Conservation (phyloP, 1,140 invertebrate species). For the Eufriesea mexicana region DNA sequence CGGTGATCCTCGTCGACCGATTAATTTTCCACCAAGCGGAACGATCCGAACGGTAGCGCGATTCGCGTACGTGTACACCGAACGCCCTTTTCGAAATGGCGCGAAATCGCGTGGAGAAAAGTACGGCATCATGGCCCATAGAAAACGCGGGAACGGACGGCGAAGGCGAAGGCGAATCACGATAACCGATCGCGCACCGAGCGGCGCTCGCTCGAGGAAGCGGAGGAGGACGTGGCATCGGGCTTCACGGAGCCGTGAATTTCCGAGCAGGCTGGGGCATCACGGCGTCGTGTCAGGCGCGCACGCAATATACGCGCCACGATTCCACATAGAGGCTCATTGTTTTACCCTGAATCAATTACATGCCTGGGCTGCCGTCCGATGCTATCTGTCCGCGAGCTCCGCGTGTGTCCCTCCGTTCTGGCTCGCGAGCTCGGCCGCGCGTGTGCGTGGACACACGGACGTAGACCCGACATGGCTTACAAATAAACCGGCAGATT, state of each 20-base stretch:
- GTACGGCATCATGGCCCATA: neutral
- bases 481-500: conserved; percentile 63
- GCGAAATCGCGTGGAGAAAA: too few species aligned
- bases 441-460: conserved; percentile 13
- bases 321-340: conserved; percentile 75
- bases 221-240: neutral
- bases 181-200: conserved; percentile 16
- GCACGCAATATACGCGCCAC: conserved; percentile 47
- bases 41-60: neutral
- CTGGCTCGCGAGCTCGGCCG: conserved; percentile 30
- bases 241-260: conserved; percentile 47
- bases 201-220: neutral
- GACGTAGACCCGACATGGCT: neutral
- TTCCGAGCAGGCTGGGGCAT: conserved; percentile 42
- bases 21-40: neutral
- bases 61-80: too few species aligned
- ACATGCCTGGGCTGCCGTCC: conserved; percentile 74
- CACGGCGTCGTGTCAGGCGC: conserved; percentile 50
- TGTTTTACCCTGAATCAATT: conserved; percentile 79
- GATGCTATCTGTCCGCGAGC: conserved; percentile 73
- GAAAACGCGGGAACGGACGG: neutral
- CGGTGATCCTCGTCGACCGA: neutral
- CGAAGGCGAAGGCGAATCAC: neutral
- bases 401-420: conserved; percentile 57
- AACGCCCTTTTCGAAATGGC: too few species aligned